Evolutionary conservation across 1,140 invertebrate genomes (phyloP), one percentile per base, ranked within the genome.

Genomic region (Diuraphis noxia): DNA sequence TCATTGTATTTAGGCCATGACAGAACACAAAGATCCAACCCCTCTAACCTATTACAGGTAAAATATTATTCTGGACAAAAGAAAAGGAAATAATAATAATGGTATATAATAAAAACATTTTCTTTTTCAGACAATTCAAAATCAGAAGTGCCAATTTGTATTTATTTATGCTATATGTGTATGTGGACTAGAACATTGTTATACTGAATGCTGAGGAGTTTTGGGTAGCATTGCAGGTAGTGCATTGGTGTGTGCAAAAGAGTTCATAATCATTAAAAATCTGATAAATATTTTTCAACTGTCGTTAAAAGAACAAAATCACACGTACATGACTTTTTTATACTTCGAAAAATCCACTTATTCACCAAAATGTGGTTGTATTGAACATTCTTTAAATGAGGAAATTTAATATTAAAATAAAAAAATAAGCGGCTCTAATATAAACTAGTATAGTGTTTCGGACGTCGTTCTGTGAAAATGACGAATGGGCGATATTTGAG

Each of bases 321-420:
- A 46, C 41, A 17, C 17, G 1, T 41, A 46, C 46, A 85, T 17
- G 30, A 46, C 41, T 21, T 85, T 85, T 34, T 85, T 46, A 79
- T 79, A 21, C 46, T 40, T 46, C 2, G 13, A 43, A 43, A 46
- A 86, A 49, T 86, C 19, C 17, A n/a, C 84, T 86, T 86, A 86
- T 17, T 25, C n/a, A 34, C n/a, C 46, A 49, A 86, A 36, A 86
- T 49, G 9, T 82, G 9, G 41, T 21, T 21, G 1, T 34, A 19
- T 34, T n/a, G 30, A 43, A 40, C 30, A 23, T 85, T 85, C 82
- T 46, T 46, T 9, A 46, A 46, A 49, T 6, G n/a, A 86, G 84
- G 84, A 86, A 86, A 86, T 86, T 88, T 52, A 52, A 87, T 87
- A 87, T 87, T 52, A 38, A 1, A 4, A 87, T 38, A 86, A 86